These are phyloP conservation scores for Unio pictorum DNA, from an alignment of 2,888 invertebrate species.

Conservation along the genomic window DNA sequence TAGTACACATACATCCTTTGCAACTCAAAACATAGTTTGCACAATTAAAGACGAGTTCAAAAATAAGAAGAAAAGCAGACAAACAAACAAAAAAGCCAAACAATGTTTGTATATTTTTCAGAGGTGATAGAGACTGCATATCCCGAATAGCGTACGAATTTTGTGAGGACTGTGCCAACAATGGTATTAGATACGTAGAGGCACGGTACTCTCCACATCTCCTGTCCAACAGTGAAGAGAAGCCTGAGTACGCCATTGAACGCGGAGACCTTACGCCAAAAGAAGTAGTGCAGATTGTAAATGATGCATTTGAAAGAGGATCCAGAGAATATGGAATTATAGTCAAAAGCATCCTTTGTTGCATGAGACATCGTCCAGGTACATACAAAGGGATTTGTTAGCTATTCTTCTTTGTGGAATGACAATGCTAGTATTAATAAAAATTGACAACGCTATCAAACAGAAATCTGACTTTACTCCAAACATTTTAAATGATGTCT, in stretches of 20 bases:
- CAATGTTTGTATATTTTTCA: constrained; percentile 17
- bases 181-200: constrained; percentile 75
- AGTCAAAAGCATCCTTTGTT: constrained; percentile 73
- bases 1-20: too few species aligned
- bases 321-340: constrained; percentile 72
- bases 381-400: constrained; percentile 8
- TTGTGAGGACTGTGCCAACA: constrained; percentile 74
- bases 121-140: constrained; percentile 73
- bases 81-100: neutral
- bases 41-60: too few species aligned
- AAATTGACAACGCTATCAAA: too few species aligned
- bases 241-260: constrained; percentile 32
- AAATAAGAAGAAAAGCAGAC: too few species aligned
- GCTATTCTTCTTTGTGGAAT: too few species aligned
- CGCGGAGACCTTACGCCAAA: constrained; percentile 58
- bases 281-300: constrained; percentile 71
- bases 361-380: constrained; percentile 71
- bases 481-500: too few species aligned
- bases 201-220: constrained; percentile 74
- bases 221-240: constrained; percentile 54
- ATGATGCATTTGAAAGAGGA: constrained; percentile 71
- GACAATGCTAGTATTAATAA: too few species aligned
- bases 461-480: too few species aligned
- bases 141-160: constrained; percentile 75
- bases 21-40: too few species aligned